Percentiles rank a stretch among this genome's conserved stretches.
Conservation (phyloP, 2,113 vertebrate species). For the Podocnemis expansa region DNA sequence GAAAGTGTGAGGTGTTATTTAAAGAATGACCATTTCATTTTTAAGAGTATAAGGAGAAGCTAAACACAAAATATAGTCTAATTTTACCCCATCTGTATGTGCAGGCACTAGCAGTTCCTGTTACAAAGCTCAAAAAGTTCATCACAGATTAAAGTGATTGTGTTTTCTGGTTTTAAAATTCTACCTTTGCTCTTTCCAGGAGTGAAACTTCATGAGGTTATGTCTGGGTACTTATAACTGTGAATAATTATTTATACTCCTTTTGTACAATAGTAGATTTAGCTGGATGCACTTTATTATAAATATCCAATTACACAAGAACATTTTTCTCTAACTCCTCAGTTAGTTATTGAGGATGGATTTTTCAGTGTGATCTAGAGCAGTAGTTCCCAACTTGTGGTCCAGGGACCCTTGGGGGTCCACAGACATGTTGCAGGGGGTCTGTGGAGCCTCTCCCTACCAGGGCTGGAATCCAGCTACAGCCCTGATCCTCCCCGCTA, state of each 20-base stretch:
- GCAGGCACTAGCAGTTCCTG: background rate
- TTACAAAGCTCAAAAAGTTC: rapidly evolving
- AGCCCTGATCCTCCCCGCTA: no score
- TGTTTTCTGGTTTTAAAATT: background rate
- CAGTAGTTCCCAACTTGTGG: no score
- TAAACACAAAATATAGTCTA: background rate
- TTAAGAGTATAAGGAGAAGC: background rate
- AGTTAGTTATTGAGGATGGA: rapidly evolving
- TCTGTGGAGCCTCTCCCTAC: no score
- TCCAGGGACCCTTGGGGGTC: no score
- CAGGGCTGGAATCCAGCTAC: no score
- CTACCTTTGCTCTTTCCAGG: background rate
- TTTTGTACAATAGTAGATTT: background rate
- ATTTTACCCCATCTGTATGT: background rate
- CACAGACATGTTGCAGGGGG: no score
- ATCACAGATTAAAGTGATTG: background rate
- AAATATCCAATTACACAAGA: background rate
- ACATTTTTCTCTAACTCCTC: background rate
- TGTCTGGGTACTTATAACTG: background rate
- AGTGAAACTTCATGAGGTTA: background rate
- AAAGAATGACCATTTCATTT: background rate
- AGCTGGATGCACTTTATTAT: background rate
- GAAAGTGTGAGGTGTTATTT: background rate
- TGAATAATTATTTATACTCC: background rate
- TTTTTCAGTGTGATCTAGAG: background rate